Evolutionary conservation across 2,888 invertebrate species (phyloP), one percentile per base, ranked within the genome.

Genomic region (Aspidiotus destructor): DNA sequence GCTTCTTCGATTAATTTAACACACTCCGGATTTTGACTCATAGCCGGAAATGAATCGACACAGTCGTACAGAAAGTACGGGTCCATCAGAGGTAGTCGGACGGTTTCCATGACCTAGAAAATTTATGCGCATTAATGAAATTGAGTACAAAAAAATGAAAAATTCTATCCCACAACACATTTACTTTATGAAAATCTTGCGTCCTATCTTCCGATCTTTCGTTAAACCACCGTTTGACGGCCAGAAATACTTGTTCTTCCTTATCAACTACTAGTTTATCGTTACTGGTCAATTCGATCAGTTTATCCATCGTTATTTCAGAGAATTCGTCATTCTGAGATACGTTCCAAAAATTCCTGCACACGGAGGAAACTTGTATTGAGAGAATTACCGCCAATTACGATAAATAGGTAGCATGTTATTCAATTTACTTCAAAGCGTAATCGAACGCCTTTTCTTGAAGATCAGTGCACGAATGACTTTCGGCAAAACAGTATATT

Each of bases 401-500:
- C 67, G 16, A 40, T 60, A n/a, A 53, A 42, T 13, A 52, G 10
- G 28, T 28, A 28, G 28, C 28, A 28, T 28, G 5, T 28, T 28
- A 28, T 28, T 28, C 5, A 5, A 28, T 74, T 70, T 72, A 77
- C 76, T 74, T 73, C n/a, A 80, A 74, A 16, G 79, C 77, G 72
- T 76, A 79, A 58, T 75, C 74, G 71, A 78, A 77, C 6, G 81
- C 78, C 71, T 77, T 77, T 13, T 76, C 74, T 70, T 77, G 77
- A n/a, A 81, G 75, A 52, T 78, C 77, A 15, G 73, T 74, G 72
- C 81, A 81, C 42, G 78, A 77, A 73, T 80, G 80, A 16, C 78
- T 75, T 70, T 80, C 79, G 28, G 81, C 79, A 73, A 81, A 79
- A 71, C 79, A 79, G 74, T 80, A 80, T 61, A 81, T 80, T 7